Base-by-base conservation (phyloP, 1,140 invertebrate species). In the Diploscapter pachys region DNA sequence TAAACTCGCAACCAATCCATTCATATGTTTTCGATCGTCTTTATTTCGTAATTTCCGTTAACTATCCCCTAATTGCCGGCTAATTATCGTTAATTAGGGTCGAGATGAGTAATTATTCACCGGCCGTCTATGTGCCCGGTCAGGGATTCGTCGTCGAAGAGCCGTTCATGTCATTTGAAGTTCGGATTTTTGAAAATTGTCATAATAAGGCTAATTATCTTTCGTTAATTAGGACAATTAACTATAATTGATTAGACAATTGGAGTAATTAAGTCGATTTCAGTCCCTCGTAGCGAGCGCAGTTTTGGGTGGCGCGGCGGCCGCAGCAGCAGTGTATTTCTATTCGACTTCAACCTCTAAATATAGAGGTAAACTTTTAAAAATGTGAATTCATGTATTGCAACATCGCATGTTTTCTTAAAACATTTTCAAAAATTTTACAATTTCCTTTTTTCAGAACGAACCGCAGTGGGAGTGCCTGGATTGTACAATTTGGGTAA, bases 401-500 rank as follows among this genome's bases (percentile, higher is more conserved):
- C n/a, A 49, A 55, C 0, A 63, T 4, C 48, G 4, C 11, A 11
- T 4, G 13, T 75, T 63, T 65, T 65, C 13, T 54, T 57, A 2
- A 0, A 66, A 5, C 5, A 67, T n/a, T 66, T 68, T 54, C 52
- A 53, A 61, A n/a, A n/a, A n/a, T n/a, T n/a, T n/a, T n/a, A n/a
- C n/a, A n/a, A n/a, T n/a, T n/a, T n/a, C n/a, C n/a, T n/a, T 52
- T 57, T 77, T 77, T 54, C 64, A 78, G 76, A 52, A 2, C 6
- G 48, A 3, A 63, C 31, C 3, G 55, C 49, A 63, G 77, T 4
- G n/a, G 6, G n/a, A 3, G 77, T 80, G 3, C 73, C 72, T 9
- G 79, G 79, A 65, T 57, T 80, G 9, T 11, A n/a, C 53, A 80
- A 80, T 55, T 59, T 78, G 8, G 79, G 79, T 0, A 80, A 80